Base-by-base conservation (phyloP, 2,113 vertebrate species). In the Thermophis baileyi region DNA sequence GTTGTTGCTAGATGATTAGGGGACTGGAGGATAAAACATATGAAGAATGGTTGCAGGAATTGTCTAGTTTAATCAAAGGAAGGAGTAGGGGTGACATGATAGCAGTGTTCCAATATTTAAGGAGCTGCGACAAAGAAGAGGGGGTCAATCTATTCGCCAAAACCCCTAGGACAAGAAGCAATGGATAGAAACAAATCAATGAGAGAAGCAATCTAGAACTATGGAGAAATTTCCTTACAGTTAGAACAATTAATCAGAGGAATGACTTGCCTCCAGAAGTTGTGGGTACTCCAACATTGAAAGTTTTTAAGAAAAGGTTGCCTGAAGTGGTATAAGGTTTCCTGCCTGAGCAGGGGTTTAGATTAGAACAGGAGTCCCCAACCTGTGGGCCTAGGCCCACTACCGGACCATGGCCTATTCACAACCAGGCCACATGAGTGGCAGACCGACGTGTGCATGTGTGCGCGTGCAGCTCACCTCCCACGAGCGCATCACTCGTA, bases 391-490 rank as follows among this genome's bases (percentile, higher is more conserved):
- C 25, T 10, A 11, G 9, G 25, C 57, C 27, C 57, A 30, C 0
- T 60, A 60, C 27, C 10, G 4, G 11, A 3, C 60, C 60, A 14
- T 63, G 27, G 55, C 24, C 8, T 14, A n/a, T n/a, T n/a, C 0
- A 1, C 60, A 63, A 63, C 30, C 30, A 35, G 2, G 14, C 63
- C 14, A 16, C 0, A 0, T 69, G 12, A 69, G 14, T 69, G 14
- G 63, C 3, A 30, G 30, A n/a, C 11, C 14, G 1, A 30, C 4
- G 0, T 1, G 2, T n/a, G 55, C 3, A 1, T 3, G 7, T 57
- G 14, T 69, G 12, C 0, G 16, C 6, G 4, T 30, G 30, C 14
- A 60, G 57, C 25, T 60, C 25, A 60, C 57, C 57, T 60, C 25
- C 57, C 9, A 0, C 2, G 1, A 60, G 57, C 2, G 25, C 9